Evolutionary conservation across 1,140 invertebrate species (phyloP).

Genomic region (Spodoptera frugiperda): DNA sequence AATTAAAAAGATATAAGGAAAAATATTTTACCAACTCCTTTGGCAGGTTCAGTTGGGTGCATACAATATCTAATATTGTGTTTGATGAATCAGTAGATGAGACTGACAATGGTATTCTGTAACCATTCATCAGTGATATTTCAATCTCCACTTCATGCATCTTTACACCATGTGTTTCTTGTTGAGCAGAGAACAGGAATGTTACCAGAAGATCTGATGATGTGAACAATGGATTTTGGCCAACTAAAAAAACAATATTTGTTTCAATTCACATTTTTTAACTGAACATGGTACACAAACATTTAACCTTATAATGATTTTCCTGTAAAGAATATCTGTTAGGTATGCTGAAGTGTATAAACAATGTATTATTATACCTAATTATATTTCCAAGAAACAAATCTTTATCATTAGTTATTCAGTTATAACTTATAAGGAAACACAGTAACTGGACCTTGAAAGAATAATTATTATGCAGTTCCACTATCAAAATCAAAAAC

Average conservation of each 20-base stretch:
- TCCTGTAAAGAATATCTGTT: not conserved
- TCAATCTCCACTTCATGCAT: slow-evolving; percentile 92
- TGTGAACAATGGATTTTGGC: slow-evolving; percentile 93
- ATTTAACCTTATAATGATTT: no score
- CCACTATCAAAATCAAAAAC: no score
- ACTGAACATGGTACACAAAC: no score
- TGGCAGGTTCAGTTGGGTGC: slow-evolving; percentile 91
- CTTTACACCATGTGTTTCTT: slow-evolving; percentile 92
- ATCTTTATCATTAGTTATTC: no score
- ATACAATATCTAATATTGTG: slow-evolving; percentile 93
- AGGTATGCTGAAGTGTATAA: no score
- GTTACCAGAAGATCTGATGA: slow-evolving; percentile 93
- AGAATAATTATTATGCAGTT: no score
- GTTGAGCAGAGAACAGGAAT: slow-evolving; percentile 96
- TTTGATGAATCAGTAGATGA: slow-evolving; percentile 93
- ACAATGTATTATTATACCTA: no score
- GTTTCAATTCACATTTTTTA: slow-evolving; percentile 10
- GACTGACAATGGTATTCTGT: slow-evolving; percentile 93
- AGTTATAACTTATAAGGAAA: no score
- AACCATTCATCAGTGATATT: slow-evolving; percentile 94
- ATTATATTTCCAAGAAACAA: no score
- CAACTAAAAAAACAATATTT: slow-evolving; percentile 88
- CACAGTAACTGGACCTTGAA: no score
- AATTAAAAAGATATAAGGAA: slow-evolving; percentile 94
- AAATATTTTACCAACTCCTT: slow-evolving; percentile 94